A percentile compares a stretch with the other conserved stretches of the same genome.
Conservation (phyloP, 2,888 invertebrate species). For the Cactoblastis cactorum region DNA sequence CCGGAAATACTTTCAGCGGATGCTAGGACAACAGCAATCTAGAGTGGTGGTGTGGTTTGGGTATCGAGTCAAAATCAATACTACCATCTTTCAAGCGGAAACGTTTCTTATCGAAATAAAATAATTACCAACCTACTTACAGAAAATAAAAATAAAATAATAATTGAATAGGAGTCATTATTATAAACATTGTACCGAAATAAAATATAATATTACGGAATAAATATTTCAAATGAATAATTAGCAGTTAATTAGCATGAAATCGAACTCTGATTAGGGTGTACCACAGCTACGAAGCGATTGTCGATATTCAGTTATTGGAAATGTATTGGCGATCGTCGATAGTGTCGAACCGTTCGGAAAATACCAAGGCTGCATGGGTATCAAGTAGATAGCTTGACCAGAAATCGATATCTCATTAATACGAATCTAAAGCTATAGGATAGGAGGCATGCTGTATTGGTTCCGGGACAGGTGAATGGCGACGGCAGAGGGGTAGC, state of each 20-base stretch:
- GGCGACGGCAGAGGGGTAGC: conserved; percentile 43
- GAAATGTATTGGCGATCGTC: conserved; percentile 74
- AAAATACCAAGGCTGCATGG: conserved; percentile 74
- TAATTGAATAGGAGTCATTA: no score
- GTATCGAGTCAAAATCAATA: conserved; percentile 40
- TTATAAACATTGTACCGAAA: no score
- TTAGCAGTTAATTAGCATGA: background rate
- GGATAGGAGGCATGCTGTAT: conserved; percentile 58
- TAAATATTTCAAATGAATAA: no score
- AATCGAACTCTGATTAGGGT: background rate
- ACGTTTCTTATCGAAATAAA: no score
- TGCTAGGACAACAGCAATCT: conserved; percentile 44
- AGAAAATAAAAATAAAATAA: no score
- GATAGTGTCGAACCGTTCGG: conserved; percentile 79
- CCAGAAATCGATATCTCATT: conserved; percentile 76
- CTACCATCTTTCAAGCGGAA: conserved; percentile 31
- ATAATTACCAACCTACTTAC: no score
- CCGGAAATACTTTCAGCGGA: conserved; percentile 48
- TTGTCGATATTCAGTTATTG: conserved; percentile 54
- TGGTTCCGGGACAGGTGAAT: conserved; percentile 57
- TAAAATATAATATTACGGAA: no score
- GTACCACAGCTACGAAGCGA: conserved; percentile 1
- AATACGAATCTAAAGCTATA: conserved; percentile 67
- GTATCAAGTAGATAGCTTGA: conserved; percentile 53
- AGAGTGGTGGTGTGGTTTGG: conserved; percentile 22